Percentiles rank a stretch among this genome's conserved stretches.
phyloP scores from a whole-genome alignment of 2,113 vertebrate species.

The Anolis carolinensis region DNA sequence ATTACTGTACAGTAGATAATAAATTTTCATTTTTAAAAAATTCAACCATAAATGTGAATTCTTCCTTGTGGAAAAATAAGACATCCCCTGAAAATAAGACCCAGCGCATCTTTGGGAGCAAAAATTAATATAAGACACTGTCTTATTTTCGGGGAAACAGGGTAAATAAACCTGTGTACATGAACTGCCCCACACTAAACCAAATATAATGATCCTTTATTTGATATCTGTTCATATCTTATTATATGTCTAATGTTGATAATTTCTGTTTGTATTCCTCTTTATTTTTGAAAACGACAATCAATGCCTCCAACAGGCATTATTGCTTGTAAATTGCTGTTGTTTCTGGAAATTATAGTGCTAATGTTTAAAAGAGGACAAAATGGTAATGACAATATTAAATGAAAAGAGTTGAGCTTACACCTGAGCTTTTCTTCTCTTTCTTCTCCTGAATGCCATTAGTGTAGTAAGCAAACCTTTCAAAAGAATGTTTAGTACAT shows the following conservation, averaged over 20 bases:
- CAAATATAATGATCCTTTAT: not conserved
- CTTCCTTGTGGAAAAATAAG: no score
- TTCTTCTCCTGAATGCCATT: not conserved
- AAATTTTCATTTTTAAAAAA: no score
- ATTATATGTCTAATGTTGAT: not conserved
- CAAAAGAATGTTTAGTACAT: slow-evolving; percentile 51
- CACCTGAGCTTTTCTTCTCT: not conserved
- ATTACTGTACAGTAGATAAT: no score
- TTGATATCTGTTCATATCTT: not conserved
- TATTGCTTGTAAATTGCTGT: not conserved
- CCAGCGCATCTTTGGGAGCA: no score
- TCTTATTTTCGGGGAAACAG: no score
- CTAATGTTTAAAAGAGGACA: not conserved
- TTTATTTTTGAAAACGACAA: not conserved
- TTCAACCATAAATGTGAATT: no score
- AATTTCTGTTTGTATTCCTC: not conserved
- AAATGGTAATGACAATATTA: not conserved
- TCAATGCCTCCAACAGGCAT: slow-evolving; percentile 13
- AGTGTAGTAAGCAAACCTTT: slow-evolving; percentile 8
- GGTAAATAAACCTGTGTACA: not conserved
- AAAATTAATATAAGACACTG: no score
- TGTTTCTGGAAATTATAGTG: not conserved
- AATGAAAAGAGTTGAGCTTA: no score
- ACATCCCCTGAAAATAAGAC: no score
- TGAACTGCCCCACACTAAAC: not conserved